Evolutionary conservation across 1,140 invertebrate genomes (phyloP).

Genomic region (Leptopilina boulardi): DNA sequence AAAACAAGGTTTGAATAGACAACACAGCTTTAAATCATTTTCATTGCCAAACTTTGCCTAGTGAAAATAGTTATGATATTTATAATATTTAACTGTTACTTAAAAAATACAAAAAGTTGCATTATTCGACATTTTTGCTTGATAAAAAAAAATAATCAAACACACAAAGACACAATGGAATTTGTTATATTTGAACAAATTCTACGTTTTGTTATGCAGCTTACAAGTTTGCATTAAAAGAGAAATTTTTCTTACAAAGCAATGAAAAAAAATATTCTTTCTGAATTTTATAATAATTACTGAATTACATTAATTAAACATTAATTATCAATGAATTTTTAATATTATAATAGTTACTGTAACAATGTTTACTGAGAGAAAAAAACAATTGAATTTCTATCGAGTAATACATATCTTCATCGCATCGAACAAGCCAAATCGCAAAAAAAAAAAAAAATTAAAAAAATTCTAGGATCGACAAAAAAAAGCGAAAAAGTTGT

Average conservation of each 20-base stretch:
- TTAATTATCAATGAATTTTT: background rate
- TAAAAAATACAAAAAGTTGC: background rate
- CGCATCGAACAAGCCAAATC: slow-evolving; percentile 13
- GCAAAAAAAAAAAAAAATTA: background rate
- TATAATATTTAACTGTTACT: background rate
- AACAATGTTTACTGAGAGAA: slow-evolving; percentile 17
- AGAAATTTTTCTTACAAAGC: too few species aligned
- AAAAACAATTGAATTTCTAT: background rate
- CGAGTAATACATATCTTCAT: slow-evolving; percentile 27
- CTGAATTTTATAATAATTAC: too few species aligned
- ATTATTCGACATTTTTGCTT: background rate
- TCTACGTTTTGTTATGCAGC: background rate
- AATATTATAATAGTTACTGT: background rate
- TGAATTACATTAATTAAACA: too few species aligned
- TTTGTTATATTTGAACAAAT: slow-evolving; percentile 7
- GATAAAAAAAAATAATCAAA: background rate
- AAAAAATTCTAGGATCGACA: background rate
- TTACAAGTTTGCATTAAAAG: background rate
- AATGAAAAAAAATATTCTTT: too few species aligned
- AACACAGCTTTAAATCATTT: background rate
- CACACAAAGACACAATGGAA: background rate
- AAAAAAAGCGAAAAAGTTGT: slow-evolving; percentile 7
- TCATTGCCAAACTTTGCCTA: background rate
- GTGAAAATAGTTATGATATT: background rate
- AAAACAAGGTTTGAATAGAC: background rate